Evolutionary conservation across 2,888 invertebrate genomes (phyloP).

Genomic region (Temnothorax unifasciatus): DNA sequence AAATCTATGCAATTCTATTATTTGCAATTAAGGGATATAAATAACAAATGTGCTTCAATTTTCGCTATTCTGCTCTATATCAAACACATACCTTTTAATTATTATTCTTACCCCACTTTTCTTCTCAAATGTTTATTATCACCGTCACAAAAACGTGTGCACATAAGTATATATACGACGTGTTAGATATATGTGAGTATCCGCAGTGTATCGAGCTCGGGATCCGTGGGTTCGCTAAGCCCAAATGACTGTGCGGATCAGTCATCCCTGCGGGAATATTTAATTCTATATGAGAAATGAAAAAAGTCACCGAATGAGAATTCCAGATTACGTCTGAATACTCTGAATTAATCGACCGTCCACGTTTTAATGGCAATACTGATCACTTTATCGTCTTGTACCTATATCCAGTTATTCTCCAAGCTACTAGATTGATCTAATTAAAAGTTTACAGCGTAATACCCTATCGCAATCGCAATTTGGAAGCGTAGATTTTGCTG

Average conservation of each 20-base stretch:
- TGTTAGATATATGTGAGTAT: background rate
- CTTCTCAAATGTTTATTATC: background rate
- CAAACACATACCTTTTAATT: background rate
- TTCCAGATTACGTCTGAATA: background rate
- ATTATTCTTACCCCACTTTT: background rate
- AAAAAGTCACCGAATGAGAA: background rate
- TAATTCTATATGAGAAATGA: background rate
- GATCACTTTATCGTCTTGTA: background rate
- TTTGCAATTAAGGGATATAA: background rate
- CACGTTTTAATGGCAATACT: background rate
- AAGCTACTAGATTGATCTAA: background rate
- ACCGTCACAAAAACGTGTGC: background rate
- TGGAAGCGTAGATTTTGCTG: background rate
- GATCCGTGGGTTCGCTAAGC: too few species aligned
- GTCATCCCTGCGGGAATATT: background rate
- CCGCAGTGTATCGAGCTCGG: background rate
- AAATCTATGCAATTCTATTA: background rate
- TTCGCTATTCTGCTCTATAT: background rate
- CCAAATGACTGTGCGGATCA: too few species aligned
- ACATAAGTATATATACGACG: background rate
- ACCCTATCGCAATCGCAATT: background rate
- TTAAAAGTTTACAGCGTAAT: constrained; percentile 10
- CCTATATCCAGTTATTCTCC: background rate
- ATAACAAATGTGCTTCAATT: background rate
- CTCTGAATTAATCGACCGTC: background rate